Base-by-base conservation (phyloP, 2,888 invertebrate species). In the Trachelus stipa region DNA sequence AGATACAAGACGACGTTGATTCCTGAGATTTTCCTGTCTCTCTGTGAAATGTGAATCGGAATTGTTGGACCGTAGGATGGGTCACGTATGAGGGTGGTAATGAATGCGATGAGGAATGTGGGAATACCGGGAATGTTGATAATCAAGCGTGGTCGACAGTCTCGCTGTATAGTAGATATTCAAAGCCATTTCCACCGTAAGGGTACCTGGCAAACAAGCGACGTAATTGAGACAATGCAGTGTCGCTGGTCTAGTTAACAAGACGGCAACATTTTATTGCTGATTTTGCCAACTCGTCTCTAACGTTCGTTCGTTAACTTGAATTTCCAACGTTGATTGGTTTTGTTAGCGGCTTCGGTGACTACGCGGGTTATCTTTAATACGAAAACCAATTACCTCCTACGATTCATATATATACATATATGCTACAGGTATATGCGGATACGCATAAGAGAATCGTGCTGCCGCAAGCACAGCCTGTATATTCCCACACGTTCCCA, bases 181-280 rank as follows among this genome's bases (percentile, higher is more conserved):
- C 73, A 35, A n/a, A 37, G 15, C 34, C 23, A n/a, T 40, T 68
- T 75, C 34, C 34, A 12, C 30, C 30, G 37, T 33, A 34, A 23
- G 68, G 31, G 34, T 74, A 31, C 34, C 74, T 30, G n/a, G 74
- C 74, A 68, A 34, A 74, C 33, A 40, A 68, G 75, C 69, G 77
- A 71, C 75, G 56, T 77, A 77, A 77, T 77, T 77, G 77, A 77
- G 77, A 77, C 77, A 40, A 77, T 71, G 75, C 77, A 71, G 75
- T 35, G 74, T 69, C 68, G 56, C 35, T 23, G 31, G 69, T 34
- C 68, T 71, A 56, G 75, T 76, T 78, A 75, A 78, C 75, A 71
- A 76, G 78, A 76, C 71, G 71, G 35, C 71, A 73, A 71, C 76
- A 34, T 73, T 76, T 78, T 76, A 73, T 40, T 76, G 34, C 76